A percentile compares a stretch with the other conserved stretches of the same genome.
These are phyloP conservation scores for Cabera pusaria DNA, from an alignment of 2,888 invertebrate genomes.

Conservation along the genomic window DNA sequence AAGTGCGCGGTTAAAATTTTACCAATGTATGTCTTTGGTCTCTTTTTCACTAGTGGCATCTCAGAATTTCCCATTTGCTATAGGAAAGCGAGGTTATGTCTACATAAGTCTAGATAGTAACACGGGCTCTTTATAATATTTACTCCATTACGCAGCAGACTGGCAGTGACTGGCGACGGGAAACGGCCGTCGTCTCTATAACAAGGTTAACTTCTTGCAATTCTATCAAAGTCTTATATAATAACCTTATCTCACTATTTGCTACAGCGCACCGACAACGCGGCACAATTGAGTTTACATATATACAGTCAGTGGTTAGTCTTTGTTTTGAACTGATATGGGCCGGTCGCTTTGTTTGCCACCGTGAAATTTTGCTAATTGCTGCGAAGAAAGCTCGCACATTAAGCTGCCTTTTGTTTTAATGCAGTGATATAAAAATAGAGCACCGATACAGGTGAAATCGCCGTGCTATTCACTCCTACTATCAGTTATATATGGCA, in stretches of 20 bases:
- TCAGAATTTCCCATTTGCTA: too few species aligned
- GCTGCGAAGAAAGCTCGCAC: conserved; percentile 8
- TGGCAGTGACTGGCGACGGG: conserved; percentile 49
- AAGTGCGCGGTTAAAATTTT: too few species aligned
- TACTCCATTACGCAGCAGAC: conserved; percentile 52
- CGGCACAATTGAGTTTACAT: conserved; percentile 35
- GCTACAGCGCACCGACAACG: conserved; percentile 35
- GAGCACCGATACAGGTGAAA: conserved; percentile 7
- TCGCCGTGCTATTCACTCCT: conserved; percentile 15
- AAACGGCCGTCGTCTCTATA: conserved; percentile 55
- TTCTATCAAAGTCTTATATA: conserved; percentile 61
- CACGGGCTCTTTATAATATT: conserved; percentile 40
- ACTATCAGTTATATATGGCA: conserved; percentile 14
- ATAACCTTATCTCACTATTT: conserved; percentile 53
- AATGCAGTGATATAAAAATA: conserved; percentile 6
- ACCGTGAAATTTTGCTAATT: conserved; percentile 31
- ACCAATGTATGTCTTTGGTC: too few species aligned
- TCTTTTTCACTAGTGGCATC: too few species aligned
- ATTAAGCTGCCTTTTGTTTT: conserved; percentile 1
- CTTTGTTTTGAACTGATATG: conserved; percentile 24
- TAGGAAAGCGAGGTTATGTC: too few species aligned
- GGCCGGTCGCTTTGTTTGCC: conserved; percentile 25
- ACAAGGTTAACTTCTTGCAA: conserved; percentile 67
- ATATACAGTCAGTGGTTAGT: too few species aligned
- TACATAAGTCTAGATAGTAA: conserved; percentile 10